Percentiles rank a stretch among this genome's conserved stretches.
Evolutionary conservation across 2,888 invertebrate genomes (phyloP).

Genomic region (Ochropacha duplaris): DNA sequence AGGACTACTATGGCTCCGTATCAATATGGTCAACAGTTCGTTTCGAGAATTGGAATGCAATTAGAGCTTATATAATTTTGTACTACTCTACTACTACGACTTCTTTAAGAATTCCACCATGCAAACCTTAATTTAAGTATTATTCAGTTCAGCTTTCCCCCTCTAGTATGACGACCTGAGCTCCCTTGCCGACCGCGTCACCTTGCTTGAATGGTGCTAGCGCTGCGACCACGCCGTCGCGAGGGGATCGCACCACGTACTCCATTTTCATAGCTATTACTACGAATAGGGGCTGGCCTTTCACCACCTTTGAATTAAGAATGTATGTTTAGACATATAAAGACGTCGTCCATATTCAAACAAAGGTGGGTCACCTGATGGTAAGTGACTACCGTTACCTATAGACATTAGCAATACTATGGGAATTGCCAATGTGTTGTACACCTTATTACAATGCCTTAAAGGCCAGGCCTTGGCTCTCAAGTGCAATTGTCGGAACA

Average conservation of each 20-base stretch:
- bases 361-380: too few species aligned
- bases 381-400: too few species aligned
- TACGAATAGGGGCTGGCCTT: conserved; percentile 95
- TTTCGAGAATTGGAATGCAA: background rate
- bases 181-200: conserved; percentile 91
- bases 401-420: too few species aligned
- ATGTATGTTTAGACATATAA: background rate
- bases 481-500: too few species aligned
- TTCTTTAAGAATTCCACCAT: background rate
- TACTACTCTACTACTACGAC: background rate
- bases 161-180: conserved; percentile 83
- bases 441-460: too few species aligned
- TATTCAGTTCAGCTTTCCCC: conserved; percentile 45
- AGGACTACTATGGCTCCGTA: background rate
- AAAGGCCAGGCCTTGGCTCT: too few species aligned
- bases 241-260: conserved; percentile 93
- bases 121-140: background rate
- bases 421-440: too few species aligned
- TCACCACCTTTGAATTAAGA: conserved; percentile 82
- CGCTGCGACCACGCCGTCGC: conserved; percentile 89
- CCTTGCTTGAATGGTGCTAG: conserved; percentile 88
- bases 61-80: background rate
- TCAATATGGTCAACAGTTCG: background rate
- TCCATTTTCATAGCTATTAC: conserved; percentile 99
- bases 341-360: too few species aligned